Evolutionary conservation across 2,797 vertebrate genomes (phyloP), one percentile per base, ranked within the genome.

Genomic region (Enteromius thamalakanensis): DNA sequence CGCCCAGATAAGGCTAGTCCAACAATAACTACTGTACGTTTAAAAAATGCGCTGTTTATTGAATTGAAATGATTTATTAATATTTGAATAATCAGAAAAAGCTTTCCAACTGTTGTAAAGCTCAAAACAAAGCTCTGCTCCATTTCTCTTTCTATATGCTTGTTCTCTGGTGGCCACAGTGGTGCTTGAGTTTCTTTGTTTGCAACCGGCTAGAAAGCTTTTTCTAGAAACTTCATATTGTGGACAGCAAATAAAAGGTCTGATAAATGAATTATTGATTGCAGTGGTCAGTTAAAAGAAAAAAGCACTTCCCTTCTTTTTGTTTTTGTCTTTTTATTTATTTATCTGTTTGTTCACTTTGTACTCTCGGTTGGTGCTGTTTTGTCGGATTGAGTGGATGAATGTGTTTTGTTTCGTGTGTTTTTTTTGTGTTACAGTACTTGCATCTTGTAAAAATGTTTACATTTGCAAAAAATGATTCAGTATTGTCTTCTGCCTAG

Each of bases 331-430:
- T 67, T 55, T 89, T 89, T 89, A 86, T 88, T 89, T 89, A 88
- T 89, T 89, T 86, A 89, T 89, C 83, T 86, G 81, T 89, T 88
- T 86, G 67, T 80, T 86, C 74, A 74, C 85, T 85, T 85, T 87
- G 83, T 81, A 77, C 68, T 76, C 72, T 37, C 51, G 78, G 17
- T 58, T 71, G 47, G 42, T 15, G 74, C 53, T 79, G 85, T 86
- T 80, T 86, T 65, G 60, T 72, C 5, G 34, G 53, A 47, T 67
- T 67, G 77, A 83, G 53, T 71, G 72, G 62, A 60, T 77, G 80
- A 55, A 77, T 81, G 84, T 0, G 42, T 80, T 78, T 40, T 78
- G 1, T 72, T 77, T 11, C 55, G 1, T 32, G 8, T 65, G 42
- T 71, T 68, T 71, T 79, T 83, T 58, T 21, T 19, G 34, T 76